A percentile compares a stretch with the other conserved stretches of the same genome.
Conservation (phyloP, 2,888 invertebrate genomes). For the Drosophila nigricruria region DNA sequence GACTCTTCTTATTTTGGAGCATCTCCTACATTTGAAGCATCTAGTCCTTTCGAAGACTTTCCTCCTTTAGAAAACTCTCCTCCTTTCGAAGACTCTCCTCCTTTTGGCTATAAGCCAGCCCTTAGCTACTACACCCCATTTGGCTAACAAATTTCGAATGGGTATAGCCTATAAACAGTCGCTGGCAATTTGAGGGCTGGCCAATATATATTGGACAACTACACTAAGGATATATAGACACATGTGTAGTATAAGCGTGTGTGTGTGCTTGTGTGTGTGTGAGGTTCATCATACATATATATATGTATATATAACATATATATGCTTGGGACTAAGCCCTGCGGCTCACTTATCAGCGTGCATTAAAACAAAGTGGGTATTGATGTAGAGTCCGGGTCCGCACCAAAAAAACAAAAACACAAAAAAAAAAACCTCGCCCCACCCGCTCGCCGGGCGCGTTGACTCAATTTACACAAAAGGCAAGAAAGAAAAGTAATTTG, state of each 20-base stretch:
- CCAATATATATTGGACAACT: conserved; percentile 49
- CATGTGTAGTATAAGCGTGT: conserved; percentile 15
- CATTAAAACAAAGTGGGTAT: conserved; percentile 82
- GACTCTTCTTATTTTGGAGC: too few relatives aligned
- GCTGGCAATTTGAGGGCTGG: conserved; percentile 49
- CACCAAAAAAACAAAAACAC: conserved; percentile 24
- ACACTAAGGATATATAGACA: conserved; percentile 40
- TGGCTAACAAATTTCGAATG: not conserved
- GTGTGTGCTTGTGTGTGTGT: conserved; percentile 9
- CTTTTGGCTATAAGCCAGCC: not conserved
- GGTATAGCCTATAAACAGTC: conserved; percentile 14
- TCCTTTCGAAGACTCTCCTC: too few relatives aligned
- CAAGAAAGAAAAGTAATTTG: conserved; percentile 34
- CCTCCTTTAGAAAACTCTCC: too few relatives aligned
- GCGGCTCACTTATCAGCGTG: conserved; percentile 78
- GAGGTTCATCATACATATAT: conserved; percentile 9
- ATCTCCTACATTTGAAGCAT: not conserved
- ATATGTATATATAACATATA: conserved; percentile 14
- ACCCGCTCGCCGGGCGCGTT: conserved; percentile 22
- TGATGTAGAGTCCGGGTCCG: conserved; percentile 69
- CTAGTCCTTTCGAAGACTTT: too few relatives aligned
- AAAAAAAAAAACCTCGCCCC: conserved; percentile 11
- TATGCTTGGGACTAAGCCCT: conserved; percentile 67
- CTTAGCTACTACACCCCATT: not conserved
- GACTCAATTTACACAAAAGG: conserved; percentile 72